Conservation (phyloP, 2,888 invertebrate genomes). For the Drosophila planitibia region DNA sequence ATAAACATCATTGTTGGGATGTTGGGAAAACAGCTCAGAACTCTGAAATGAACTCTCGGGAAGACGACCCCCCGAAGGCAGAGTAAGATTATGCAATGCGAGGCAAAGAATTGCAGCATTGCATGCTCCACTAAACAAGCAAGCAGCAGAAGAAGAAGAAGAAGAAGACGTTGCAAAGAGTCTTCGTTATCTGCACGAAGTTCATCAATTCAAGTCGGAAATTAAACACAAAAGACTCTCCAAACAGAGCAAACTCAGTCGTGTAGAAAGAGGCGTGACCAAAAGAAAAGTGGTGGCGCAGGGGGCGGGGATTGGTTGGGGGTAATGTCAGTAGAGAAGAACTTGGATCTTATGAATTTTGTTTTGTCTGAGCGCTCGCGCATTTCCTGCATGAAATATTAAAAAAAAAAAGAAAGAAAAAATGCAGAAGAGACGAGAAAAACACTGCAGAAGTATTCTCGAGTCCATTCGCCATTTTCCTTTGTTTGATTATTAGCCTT, state of each 20-base stretch:
- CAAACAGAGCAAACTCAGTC: constrained; percentile 60
- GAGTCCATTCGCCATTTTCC: constrained; percentile 43
- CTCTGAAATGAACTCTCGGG: neutral
- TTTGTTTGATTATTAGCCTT: constrained; percentile 49
- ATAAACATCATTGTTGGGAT: constrained; percentile 16
- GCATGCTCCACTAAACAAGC: constrained; percentile 66
- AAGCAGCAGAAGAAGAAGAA: constrained; percentile 18
- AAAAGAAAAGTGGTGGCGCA: neutral
- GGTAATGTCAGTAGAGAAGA: neutral
- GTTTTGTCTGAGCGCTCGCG: constrained; percentile 34
- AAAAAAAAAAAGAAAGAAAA: constrained; percentile 2
- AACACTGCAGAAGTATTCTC: constrained; percentile 43
- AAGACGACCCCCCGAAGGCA: constrained; percentile 15
- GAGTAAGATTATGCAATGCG: constrained; percentile 61
- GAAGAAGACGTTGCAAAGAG: constrained; percentile 21
- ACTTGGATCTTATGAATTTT: constrained; percentile 49
- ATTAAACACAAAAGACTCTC: constrained; percentile 60
- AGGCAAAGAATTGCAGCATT: constrained; percentile 67
- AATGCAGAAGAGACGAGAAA: neutral
- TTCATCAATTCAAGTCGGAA: constrained; percentile 79
- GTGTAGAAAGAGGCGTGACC: constrained; percentile 75
- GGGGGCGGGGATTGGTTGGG: neutral
- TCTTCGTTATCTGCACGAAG: constrained; percentile 72
- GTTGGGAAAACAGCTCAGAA: constrained; percentile 23
- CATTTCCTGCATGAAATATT: constrained; percentile 68